phyloP scores from a whole-genome alignment of 2,113 vertebrate genomes.

The Crotalus tigris region DNA sequence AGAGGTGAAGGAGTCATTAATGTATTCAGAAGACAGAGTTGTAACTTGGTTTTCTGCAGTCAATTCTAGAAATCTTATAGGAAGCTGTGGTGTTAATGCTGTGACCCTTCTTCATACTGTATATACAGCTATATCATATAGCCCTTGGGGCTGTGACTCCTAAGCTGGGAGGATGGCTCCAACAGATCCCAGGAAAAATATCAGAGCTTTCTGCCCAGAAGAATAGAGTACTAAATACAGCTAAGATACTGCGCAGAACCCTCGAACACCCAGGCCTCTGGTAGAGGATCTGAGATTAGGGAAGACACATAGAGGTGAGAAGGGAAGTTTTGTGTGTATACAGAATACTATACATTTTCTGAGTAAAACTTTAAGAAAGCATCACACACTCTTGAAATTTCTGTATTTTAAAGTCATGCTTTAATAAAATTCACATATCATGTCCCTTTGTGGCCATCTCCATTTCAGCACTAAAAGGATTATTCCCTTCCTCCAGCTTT shows the following conservation, averaged over 20 bases:
- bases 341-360: not conserved
- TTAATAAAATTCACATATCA: not conserved
- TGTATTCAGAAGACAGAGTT: not conserved
- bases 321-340: not conserved
- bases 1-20: not conserved
- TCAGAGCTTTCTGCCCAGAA: not conserved
- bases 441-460: not conserved
- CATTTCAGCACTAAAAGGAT: not conserved
- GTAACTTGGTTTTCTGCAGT: not conserved
- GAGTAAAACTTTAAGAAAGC: not conserved
- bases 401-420: not conserved
- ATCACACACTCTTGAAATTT: not conserved
- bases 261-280: not conserved
- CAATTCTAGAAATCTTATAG: not conserved
- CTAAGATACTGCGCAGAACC: not conserved
- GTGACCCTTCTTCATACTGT: not conserved
- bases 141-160: not conserved
- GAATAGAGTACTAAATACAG: not conserved
- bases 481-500: not conserved
- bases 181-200: not conserved
- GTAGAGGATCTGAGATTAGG: not conserved
- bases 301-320: not conserved
- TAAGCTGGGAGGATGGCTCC: not conserved
- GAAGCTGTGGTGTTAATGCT: not conserved
- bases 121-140: not conserved